Percentiles rank a stretch among this genome's conserved stretches.
phyloP scores from a whole-genome alignment of 2,113 vertebrate species.

The Apodemus sylvaticus region DNA sequence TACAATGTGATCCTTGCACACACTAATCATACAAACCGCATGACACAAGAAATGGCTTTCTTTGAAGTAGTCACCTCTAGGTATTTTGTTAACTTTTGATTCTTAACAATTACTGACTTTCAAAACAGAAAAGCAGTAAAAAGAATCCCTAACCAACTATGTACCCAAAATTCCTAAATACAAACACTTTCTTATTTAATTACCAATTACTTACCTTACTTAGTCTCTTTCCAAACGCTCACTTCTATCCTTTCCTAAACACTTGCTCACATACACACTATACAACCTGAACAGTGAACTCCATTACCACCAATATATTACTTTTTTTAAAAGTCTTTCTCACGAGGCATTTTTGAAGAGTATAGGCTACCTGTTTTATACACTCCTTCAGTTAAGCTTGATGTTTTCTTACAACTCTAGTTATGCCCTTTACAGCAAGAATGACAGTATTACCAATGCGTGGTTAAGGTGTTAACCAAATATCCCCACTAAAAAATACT shows the following conservation, averaged over 20 bases:
- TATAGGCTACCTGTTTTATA: neutral
- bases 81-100: neutral
- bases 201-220: neutral
- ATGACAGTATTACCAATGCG: neutral
- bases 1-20: too few relatives aligned
- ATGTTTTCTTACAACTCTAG: neutral
- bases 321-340: neutral
- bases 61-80: neutral
- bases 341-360: neutral
- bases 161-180: neutral
- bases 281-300: neutral
- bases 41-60: neutral
- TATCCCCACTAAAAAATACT: neutral
- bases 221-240: neutral
- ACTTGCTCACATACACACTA: neutral
- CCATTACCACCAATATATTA: neutral
- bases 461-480: neutral
- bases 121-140: neutral
- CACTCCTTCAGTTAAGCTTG: neutral
- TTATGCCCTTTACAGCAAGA: neutral
- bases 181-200: neutral
- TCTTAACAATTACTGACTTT: neutral
- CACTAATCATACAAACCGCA: neutral
- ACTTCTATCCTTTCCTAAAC: neutral
- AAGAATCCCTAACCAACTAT: neutral